Percentiles rank a stretch among this genome's conserved stretches.
Evolutionary conservation across 1,140 invertebrate species (phyloP).

Genomic region (Drosophila repleta): DNA sequence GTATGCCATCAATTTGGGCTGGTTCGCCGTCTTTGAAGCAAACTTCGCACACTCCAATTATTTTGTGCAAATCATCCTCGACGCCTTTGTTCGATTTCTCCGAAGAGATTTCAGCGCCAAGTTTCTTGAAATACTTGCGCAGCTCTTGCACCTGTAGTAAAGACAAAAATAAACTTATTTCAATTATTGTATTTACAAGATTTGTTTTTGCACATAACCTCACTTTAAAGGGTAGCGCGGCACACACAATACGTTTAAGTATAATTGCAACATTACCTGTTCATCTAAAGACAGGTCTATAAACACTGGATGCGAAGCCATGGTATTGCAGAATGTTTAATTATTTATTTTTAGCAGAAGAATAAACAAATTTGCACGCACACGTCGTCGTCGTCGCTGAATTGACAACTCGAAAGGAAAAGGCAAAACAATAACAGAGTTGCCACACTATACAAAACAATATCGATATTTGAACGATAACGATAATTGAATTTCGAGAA

Average conservation of each 20-base stretch:
- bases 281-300: slow-evolving; percentile 92
- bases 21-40: slow-evolving; percentile 95
- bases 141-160: slow-evolving; percentile 93
- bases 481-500: slow-evolving; percentile 25
- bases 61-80: slow-evolving; percentile 96
- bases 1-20: slow-evolving; percentile 91
- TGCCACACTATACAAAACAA: slow-evolving; percentile 22
- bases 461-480: slow-evolving; percentile 12
- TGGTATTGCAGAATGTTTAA: slow-evolving; percentile 72
- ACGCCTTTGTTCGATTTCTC: slow-evolving; percentile 95
- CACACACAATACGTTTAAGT: neutral
- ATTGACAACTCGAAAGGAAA: slow-evolving; percentile 75
- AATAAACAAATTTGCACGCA: slow-evolving; percentile 67
- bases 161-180: slow-evolving; percentile 31
- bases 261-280: slow-evolving; percentile 86
- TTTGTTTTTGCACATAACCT: slow-evolving; percentile 81
- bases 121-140: slow-evolving; percentile 93
- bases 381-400: slow-evolving; percentile 63
- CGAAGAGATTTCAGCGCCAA: slow-evolving; percentile 96
- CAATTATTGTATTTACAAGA: slow-evolving; percentile 53
- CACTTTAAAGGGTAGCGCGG: slow-evolving; percentile 38
- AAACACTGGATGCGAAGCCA: slow-evolving; percentile 91
- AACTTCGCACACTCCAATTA: slow-evolving; percentile 96
- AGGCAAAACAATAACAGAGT: slow-evolving; percentile 51
- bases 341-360: slow-evolving; percentile 42